These are phyloP conservation scores for Perithous albicinctus DNA, from an alignment of 2,888 invertebrate genomes.

Conservation along the genomic window DNA sequence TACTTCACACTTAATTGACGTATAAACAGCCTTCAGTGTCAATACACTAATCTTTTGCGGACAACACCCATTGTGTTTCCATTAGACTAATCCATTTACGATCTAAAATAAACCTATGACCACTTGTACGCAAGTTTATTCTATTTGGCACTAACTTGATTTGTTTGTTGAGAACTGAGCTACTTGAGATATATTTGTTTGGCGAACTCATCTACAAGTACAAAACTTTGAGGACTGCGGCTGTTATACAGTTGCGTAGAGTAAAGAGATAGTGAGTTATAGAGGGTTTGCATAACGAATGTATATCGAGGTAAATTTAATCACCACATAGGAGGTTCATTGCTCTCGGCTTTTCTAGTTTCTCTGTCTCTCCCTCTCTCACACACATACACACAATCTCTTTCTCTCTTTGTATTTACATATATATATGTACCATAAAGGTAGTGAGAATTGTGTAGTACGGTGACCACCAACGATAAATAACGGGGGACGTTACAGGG, in stretches of 20 bases:
- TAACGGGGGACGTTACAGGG: slow-evolving; percentile 66
- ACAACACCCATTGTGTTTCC: too few relatives aligned
- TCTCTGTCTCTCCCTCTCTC: too few relatives aligned
- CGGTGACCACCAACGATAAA: slow-evolving; percentile 61
- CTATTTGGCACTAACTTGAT: too few relatives aligned
- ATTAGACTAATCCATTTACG: too few relatives aligned
- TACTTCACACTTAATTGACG: too few relatives aligned
- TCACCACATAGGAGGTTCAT: slow-evolving; percentile 50
- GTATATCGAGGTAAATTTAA: slow-evolving; percentile 65
- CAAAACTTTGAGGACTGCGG: slow-evolving; percentile 47
- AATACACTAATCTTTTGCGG: too few relatives aligned
- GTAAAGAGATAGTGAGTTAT: slow-evolving; percentile 58
- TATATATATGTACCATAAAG: slow-evolving; percentile 17
- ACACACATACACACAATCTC: too few relatives aligned
- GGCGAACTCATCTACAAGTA: background rate
- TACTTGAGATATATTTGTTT: slow-evolving; percentile 18
- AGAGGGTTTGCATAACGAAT: slow-evolving; percentile 63
- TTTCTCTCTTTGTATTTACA: background rate
- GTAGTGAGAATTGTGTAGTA: slow-evolving; percentile 43
- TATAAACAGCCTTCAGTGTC: too few relatives aligned
- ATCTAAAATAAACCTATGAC: too few relatives aligned
- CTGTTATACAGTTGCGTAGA: background rate
- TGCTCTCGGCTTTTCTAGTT: slow-evolving; percentile 8
- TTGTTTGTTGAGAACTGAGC: background rate
- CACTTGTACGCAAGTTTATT: too few relatives aligned